Percentiles rank a stretch among this genome's conserved stretches.
These are phyloP conservation scores for Ryuthela nishihirai DNA, from an alignment of 2,888 invertebrate genomes.

Conservation along the genomic window DNA sequence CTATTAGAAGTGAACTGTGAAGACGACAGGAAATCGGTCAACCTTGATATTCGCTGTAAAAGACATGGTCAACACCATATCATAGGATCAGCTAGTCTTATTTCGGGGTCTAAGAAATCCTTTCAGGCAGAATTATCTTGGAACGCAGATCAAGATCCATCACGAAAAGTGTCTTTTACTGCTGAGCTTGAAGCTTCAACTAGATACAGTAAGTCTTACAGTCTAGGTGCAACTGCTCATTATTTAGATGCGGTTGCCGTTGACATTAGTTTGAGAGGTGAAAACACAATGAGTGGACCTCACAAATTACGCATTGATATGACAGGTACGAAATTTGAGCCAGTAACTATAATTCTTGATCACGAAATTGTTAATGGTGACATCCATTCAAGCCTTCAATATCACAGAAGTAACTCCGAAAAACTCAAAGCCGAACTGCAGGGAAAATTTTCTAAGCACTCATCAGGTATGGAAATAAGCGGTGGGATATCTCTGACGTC, in stretches of 20 bases:
- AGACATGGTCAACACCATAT: slow-evolving; percentile 4
- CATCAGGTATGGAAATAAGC: not conserved
- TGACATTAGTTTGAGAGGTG: slow-evolving; percentile 7
- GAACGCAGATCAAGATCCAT: slow-evolving; percentile 11
- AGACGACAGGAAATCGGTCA: slow-evolving; percentile 2
- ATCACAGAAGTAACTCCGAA: not conserved
- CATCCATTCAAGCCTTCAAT: not conserved
- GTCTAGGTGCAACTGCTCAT: not conserved
- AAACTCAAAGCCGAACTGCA: slow-evolving; percentile 3
- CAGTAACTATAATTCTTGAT: not conserved
- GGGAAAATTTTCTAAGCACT: not conserved
- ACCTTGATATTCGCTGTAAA: slow-evolving; percentile 13
- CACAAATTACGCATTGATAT: slow-evolving; percentile 7
- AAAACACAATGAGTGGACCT: not conserved
- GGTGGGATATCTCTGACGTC: slow-evolving; percentile 4
- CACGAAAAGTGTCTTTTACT: slow-evolving; percentile 9
- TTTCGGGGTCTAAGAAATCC: slow-evolving; percentile 4
- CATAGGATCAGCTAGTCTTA: slow-evolving; percentile 1
- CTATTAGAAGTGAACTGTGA: slow-evolving; percentile 7
- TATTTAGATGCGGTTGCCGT: slow-evolving; percentile 2
- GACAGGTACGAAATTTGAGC: slow-evolving; percentile 2
- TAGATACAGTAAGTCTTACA: not conserved
- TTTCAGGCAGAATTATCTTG: slow-evolving; percentile 1
- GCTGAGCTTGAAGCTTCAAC: not conserved
- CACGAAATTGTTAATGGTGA: not conserved